Evolutionary conservation across 2,113 vertebrate genomes (phyloP), one percentile per base, ranked within the genome.

Genomic region (Paramormyrops kingsleyae): DNA sequence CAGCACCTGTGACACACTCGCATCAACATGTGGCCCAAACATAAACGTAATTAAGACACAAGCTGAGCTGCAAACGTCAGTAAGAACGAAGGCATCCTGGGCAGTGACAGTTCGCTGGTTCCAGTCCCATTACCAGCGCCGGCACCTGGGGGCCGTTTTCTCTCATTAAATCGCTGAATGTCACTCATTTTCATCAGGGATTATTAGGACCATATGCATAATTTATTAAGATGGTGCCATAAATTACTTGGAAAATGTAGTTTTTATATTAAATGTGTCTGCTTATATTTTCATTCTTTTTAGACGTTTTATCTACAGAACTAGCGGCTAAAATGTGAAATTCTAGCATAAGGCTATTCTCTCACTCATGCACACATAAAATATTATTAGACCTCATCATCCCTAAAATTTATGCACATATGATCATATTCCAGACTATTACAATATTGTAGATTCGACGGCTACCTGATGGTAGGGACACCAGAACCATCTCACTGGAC

Each of bases 21-120:
- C 31, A 44, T 84, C 42, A 84, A 89, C 24, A 56, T 56, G 74
- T 21, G n/a, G 24, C 27, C 88, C 59, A 83, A 89, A 89, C 83
- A 84, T 59, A 89, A 59, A 59, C 4, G n/a, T 8, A n/a, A 89
- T 84, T 84, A 84, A 59, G 50, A 47, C 50, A 77, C 50, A 19
- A 21, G 10, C 35, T n/a, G 31, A 31, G 35, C 27, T 35, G 77
- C 5, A 89, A 46, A 46, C 3, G 87, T 88, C 74, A 46, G 50
- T 21, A 50, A 44, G 46, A 12, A 83, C 17, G 0, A 84, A 53
- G 77, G 70, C 49, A 13, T 49, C 35, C 27, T 39, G 31, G 47
- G 27, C 35, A 74, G 49, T 39, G 1, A 52, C 52, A 89, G n/a
- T 19, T 10, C 2, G 0, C 12, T 8, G 8, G 10, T 19, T 44